Evolutionary conservation across 2,113 vertebrate genomes (phyloP), one percentile per base, ranked within the genome.

Genomic region (Sula dactylatra): DNA sequence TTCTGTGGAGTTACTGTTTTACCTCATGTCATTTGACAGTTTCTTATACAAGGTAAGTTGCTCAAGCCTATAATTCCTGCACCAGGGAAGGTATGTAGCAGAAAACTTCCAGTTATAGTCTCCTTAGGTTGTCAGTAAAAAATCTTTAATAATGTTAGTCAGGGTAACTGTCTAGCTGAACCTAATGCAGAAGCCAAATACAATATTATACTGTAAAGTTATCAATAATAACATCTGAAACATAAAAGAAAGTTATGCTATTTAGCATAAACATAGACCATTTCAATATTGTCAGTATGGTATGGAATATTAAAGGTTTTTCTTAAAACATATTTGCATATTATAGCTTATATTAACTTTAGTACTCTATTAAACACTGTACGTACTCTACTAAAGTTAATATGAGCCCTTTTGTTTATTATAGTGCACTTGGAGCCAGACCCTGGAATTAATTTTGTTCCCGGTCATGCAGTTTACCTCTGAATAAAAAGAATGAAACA

Each of bases 1-100:
- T 95, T 95, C 86, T 81, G 64, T 61, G 62, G 64, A 90, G 72
- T 78, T 71, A 44, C 80, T 88, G 80, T 73, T 86, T 82, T 86
- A 91, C 80, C 70, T 91, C 77, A 38, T 79, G 73, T 73, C 72
- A 64, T 69, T 86, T 92, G 69, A 55, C 69, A 96, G 52, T 81
- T 91, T 78, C 49, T 86, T 82, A 59, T 44, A 45, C 49, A 44
- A 45, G 52, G 38, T 40, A 86, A 79, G 13, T 66, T 82, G 31
- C 73, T 89, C 54, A 64, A 86, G 69, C 50, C 66, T 91, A 0
- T 91, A 86, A 84, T 82, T 82, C 77, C 62, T 76, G 26, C 69
- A 52, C 16, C 34, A 64, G 34, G 45, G 85, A 79, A 71, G 61
- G 24, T 72, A 40, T 36, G 36, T 47, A 81, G 61, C 65, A 94